These are phyloP conservation scores for Aricia agestis DNA, from an alignment of 1,140 invertebrate species.

Conservation along the genomic window DNA sequence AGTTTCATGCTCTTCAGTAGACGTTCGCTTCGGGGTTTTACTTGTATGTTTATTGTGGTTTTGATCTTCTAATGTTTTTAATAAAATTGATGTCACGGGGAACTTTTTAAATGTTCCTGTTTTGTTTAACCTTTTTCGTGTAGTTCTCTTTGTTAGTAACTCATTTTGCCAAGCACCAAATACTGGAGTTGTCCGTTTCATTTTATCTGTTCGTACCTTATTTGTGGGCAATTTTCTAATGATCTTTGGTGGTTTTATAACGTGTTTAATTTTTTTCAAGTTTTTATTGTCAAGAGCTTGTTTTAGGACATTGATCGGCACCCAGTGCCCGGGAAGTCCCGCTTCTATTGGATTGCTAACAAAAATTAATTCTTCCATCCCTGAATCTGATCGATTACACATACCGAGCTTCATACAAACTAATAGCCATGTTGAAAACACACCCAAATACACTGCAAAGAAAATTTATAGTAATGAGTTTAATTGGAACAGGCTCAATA, in stretches of 20 bases:
- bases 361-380: conserved; percentile 35
- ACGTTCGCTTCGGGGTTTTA: not conserved
- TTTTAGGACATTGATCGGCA: conserved; percentile 47
- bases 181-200: not conserved
- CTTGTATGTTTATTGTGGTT: not conserved
- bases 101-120: not conserved
- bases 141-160: not conserved
- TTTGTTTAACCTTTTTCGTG: not conserved
- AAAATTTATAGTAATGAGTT: not conserved
- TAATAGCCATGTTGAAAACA: conserved; percentile 28
- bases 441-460: conserved; percentile 41
- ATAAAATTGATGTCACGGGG: not conserved
- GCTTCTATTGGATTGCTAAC: conserved; percentile 52
- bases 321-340: conserved; percentile 46
- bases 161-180: not conserved
- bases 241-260: not conserved
- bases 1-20: not conserved
- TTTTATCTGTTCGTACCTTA: not conserved
- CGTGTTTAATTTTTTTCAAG: not conserved
- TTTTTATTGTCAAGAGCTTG: conserved; percentile 34
- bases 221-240: not conserved
- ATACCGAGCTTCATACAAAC: conserved; percentile 23
- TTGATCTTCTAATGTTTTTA: not conserved
- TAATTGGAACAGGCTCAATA: not conserved
- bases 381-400: conserved; percentile 26